Evolutionary conservation across 2,888 invertebrate species (phyloP).

Genomic region (Drosophila kanekoi): DNA sequence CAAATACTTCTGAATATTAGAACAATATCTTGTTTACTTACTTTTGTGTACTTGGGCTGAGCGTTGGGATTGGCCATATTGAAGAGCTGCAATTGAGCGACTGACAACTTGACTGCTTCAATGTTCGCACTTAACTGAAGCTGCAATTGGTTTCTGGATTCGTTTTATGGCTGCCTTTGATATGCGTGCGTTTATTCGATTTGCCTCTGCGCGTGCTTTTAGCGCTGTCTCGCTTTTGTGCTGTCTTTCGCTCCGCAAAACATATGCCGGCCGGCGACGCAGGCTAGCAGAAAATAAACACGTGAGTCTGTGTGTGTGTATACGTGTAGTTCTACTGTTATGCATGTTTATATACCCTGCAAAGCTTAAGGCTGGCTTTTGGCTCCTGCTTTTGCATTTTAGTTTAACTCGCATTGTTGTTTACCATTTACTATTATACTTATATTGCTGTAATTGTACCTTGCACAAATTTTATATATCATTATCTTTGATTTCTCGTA

Average conservation of each 20-base stretch:
- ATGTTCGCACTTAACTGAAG: constrained; percentile 53
- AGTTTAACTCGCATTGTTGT: background rate
- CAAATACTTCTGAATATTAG: background rate
- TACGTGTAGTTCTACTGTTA: background rate
- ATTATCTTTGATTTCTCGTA: too few species aligned
- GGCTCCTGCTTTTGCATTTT: too few species aligned
- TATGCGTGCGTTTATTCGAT: constrained; percentile 17
- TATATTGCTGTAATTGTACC: too few species aligned
- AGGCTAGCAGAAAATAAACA: background rate
- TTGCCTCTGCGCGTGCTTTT: constrained; percentile 46
- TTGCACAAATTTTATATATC: too few species aligned
- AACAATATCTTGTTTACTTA: constrained; percentile 41
- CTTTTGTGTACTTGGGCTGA: constrained; percentile 71
- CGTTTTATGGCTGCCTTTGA: constrained; percentile 57
- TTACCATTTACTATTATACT: too few species aligned
- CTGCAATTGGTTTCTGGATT: constrained; percentile 28
- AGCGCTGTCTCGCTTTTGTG: constrained; percentile 33
- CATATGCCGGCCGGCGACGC: constrained; percentile 63
- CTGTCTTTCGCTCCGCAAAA: constrained; percentile 25
- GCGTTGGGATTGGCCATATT: constrained; percentile 69
- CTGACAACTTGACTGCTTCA: constrained; percentile 22
- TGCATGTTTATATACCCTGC: constrained; percentile 22
- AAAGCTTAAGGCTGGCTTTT: background rate
- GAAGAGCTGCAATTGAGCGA: constrained; percentile 7
- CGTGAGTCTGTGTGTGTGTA: background rate